phyloP scores from a whole-genome alignment of 2,113 vertebrate species.

The Zosterops borbonicus region DNA sequence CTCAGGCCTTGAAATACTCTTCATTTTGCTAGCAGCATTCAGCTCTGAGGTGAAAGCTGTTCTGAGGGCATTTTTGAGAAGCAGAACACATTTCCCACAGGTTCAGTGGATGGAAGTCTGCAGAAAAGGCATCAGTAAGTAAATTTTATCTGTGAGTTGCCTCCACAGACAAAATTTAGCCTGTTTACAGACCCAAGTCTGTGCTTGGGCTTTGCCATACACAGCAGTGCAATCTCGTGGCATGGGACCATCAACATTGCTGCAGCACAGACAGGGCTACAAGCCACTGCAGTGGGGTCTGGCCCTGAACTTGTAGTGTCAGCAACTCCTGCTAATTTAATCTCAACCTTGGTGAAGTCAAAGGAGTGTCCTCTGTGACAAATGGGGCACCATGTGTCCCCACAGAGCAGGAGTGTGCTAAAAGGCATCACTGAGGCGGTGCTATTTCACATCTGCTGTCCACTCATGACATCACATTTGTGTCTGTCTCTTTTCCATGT shows the following conservation, averaged over 20 bases:
- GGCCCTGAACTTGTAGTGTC: rapidly evolving
- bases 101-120: not conserved
- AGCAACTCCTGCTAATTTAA: not conserved
- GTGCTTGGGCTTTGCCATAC: rapidly evolving
- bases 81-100: not conserved
- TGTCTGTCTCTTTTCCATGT: rapidly evolving
- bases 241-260: not conserved
- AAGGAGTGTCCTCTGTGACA: not conserved
- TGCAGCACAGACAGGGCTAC: not conserved
- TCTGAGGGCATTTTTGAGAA: not conserved
- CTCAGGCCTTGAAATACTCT: not conserved
- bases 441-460: not conserved
- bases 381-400: not conserved
- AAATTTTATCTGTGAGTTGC: not conserved
- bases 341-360: not conserved
- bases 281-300: not conserved
- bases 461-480: rapidly evolving
- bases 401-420: rapidly evolving
- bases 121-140: not conserved
- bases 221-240: not conserved
- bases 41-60: not conserved
- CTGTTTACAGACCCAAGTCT: rapidly evolving
- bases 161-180: not conserved
- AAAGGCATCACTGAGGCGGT: not conserved
- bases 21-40: not conserved